Base-by-base conservation (phyloP, 2,888 invertebrate genomes). In the Lissonota sp. region DNA sequence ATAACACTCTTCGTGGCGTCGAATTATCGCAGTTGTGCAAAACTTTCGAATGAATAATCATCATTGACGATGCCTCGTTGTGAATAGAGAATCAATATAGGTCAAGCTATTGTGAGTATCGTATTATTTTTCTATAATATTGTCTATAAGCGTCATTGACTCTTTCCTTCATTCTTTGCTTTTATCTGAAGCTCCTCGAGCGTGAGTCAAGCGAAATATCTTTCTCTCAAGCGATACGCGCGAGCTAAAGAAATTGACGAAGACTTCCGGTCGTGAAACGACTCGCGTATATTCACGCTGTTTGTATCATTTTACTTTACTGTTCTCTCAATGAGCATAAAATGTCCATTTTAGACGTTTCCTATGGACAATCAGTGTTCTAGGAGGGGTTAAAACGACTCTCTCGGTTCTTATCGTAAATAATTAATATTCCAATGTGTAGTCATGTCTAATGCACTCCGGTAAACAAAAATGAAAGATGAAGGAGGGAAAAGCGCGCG, bases 361-460 rank as follows among this genome's bases (percentile, higher is more conserved):
- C 8, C n/a, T 26, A 26, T 26, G 26, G 46, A n/a, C 6, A 86
- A 88, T 58, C 58, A 10, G 57, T 46, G 2, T 6, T 26, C 5
- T 44, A 44, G 44, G 37, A 42, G 39, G 26, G 37, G 14, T n/a
- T n/a, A 62, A 53, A 26, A 10, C n/a, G n/a, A 72, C 12, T 5
- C 10, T 8, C 49, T 6, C 66, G 6, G 39, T 55, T 40, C 46
- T 86, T 87, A 87, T 87, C 86, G 73, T 7, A 60, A 79, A 86
- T 90, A 91, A 91, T 91, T 91, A 91, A 91, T 90, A 91, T 88
- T 80, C 84, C 83, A 83, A 80, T 79, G 70, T 72, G 84, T 81
- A 79, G 83, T 76, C 78, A 80, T 79, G 79, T 70, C 26, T 26
- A 80, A 79, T 63, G 77, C 74, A 77, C 63, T 44, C 44, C 64